Conservation (phyloP, 2,797 vertebrate genomes). For the Paguma larvata region DNA sequence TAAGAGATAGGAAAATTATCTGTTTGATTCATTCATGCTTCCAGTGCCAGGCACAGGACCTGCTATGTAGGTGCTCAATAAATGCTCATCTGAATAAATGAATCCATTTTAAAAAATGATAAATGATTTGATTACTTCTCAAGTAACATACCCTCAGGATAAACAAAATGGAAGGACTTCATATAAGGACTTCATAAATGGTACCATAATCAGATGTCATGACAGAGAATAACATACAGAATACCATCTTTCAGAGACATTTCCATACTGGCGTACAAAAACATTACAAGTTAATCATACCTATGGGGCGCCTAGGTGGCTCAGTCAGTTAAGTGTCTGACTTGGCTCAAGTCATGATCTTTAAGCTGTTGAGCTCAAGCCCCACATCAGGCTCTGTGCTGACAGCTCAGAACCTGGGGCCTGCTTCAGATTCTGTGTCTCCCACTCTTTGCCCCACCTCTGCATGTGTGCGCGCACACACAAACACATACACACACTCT, state of each 20-base stretch:
- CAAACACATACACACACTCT: too few species aligned
- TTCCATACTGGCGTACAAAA: background rate
- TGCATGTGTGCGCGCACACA: too few species aligned
- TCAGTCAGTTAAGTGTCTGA: too few species aligned
- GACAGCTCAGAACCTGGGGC: too few species aligned
- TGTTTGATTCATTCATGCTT: background rate
- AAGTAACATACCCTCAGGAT: background rate
- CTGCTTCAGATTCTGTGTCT: too few species aligned
- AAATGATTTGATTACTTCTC: constrained; percentile 9
- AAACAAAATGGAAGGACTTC: background rate
- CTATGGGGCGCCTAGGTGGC: too few species aligned
- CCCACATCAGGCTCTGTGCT: too few species aligned
- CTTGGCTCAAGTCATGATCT: too few species aligned
- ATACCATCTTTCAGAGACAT: background rate
- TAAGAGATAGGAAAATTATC: background rate
- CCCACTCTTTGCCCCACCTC: too few species aligned
- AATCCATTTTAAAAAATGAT: background rate
- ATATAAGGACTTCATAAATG: constrained; percentile 46
- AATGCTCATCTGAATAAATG: constrained; percentile 7
- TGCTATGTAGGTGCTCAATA: background rate
- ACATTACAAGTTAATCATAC: constrained; percentile 13
- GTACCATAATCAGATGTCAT: background rate
- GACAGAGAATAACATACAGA: background rate
- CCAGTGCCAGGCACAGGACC: background rate
- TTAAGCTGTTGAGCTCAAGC: too few species aligned